Percentiles rank a stretch among this genome's conserved stretches.
These are phyloP conservation scores for Anhinga anhinga DNA, from an alignment of 2,113 vertebrate species.

Conservation along the genomic window DNA sequence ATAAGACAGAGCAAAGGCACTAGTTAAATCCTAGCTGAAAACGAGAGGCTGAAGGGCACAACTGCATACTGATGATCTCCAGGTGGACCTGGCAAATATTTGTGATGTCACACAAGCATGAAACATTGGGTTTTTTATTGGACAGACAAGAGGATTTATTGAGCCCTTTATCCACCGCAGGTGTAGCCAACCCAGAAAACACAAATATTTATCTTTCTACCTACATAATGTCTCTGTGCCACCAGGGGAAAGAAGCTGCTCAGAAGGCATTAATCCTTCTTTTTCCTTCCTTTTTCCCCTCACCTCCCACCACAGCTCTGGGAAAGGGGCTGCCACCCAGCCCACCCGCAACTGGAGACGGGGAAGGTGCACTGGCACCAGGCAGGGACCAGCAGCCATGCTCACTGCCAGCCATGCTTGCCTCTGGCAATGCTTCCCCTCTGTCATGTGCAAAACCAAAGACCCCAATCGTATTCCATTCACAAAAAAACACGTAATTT, in stretches of 20 bases:
- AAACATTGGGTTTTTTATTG: slow-evolving; percentile 55
- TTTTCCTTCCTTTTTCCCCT: too few relatives aligned
- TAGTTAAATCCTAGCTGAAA: slow-evolving; percentile 5
- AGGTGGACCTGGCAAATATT: slow-evolving; percentile 39
- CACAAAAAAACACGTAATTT: neutral
- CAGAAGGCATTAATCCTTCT: neutral
- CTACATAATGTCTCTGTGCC: neutral
- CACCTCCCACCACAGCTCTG: neutral
- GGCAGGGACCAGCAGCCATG: too few relatives aligned
- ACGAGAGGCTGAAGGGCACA: slow-evolving; percentile 12
- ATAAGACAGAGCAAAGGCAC: neutral
- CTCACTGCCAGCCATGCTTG: too few relatives aligned
- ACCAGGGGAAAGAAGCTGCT: slow-evolving; percentile 23
- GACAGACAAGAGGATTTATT: slow-evolving; percentile 55
- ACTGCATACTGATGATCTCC: slow-evolving; percentile 17
- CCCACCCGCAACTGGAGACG: neutral
- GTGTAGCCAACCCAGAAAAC: slow-evolving; percentile 29
- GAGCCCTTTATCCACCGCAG: slow-evolving; percentile 41
- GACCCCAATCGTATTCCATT: neutral
- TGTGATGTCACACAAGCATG: slow-evolving; percentile 28
- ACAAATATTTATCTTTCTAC: slow-evolving; percentile 70
- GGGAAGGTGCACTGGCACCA: neutral
- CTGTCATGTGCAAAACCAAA: neutral
- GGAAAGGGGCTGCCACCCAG: neutral
- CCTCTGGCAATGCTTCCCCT: neutral